Percentiles rank a stretch among this genome's conserved stretches.
These are phyloP conservation scores for Pachypanchax playfairii DNA, from an alignment of 2,113 vertebrate species.

Conservation along the genomic window DNA sequence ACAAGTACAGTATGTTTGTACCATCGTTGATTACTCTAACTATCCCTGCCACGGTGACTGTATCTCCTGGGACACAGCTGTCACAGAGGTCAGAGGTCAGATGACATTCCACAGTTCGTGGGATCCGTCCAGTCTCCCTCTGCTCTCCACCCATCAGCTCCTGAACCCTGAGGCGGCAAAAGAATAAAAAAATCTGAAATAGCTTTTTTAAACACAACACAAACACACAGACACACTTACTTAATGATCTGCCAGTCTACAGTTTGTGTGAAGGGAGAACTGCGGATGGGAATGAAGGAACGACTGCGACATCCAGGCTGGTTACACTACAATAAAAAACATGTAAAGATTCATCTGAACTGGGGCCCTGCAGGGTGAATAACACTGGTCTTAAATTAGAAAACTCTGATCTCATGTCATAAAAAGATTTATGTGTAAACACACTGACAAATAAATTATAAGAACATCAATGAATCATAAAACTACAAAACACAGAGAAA, in stretches of 20 bases:
- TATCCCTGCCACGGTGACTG: slow-evolving; percentile 88
- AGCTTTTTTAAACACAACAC: too few species aligned
- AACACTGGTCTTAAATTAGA: too few species aligned
- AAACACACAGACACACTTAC: slow-evolving; percentile 55
- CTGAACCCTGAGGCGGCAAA: slow-evolving; percentile 85
- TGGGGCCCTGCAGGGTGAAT: background rate
- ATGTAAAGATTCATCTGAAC: background rate
- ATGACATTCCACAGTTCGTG: slow-evolving; percentile 94
- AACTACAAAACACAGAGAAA: too few species aligned
- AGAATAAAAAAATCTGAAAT: too few species aligned
- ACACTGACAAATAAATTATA: too few species aligned
- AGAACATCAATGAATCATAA: too few species aligned
- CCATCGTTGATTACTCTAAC: slow-evolving; percentile 93
- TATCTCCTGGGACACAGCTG: slow-evolving; percentile 94
- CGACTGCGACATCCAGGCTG: slow-evolving; percentile 84
- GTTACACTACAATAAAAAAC: slow-evolving; percentile 79
- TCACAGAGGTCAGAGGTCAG: slow-evolving; percentile 93
- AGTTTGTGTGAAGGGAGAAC: slow-evolving; percentile 92
- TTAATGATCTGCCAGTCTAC: slow-evolving; percentile 97
- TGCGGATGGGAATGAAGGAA: slow-evolving; percentile 84
- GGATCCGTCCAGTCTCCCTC: slow-evolving; percentile 92
- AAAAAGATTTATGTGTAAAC: too few species aligned
- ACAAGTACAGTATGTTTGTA: slow-evolving; percentile 50
- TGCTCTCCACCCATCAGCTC: slow-evolving; percentile 92
- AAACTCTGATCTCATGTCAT: background rate